Base-by-base conservation (phyloP, 2,113 vertebrate genomes). In the Mixornis gularis region DNA sequence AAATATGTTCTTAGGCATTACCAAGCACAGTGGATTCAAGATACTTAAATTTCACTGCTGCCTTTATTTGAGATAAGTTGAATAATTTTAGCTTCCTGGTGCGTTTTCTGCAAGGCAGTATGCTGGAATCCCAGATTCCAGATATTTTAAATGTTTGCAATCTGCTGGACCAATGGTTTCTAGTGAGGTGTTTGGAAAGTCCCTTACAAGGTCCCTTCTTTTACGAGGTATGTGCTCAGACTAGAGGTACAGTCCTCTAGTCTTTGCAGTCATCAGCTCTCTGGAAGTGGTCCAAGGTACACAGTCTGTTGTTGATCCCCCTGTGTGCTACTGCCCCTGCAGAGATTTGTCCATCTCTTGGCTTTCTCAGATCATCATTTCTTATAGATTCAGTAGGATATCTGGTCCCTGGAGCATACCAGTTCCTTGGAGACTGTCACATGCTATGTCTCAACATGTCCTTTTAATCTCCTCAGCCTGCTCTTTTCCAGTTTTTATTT, bases 291-390 rank as follows among this genome's bases (percentile, higher is more conserved):
- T 32, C 55, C 29, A 66, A 58, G 41, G 36, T 11, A 12, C 24
- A 48, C 10, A 32, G 30, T 22, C 27, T 3, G 0, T 15, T 64
- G 6, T 20, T 44, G 66, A 76, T 44, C 10, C 15, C 27, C 24
- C 3, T 0, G 1, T 40, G n/a, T 6, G 1, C 48, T 64, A 27
- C 52, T 52, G 41, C 17, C 19, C 18, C 81, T 79, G 36, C 15
- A 36, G 16, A 48, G 27, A 29, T 65, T 76, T 79, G 13, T 20
- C 11, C 49, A 74, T 3, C 11, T 74, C 53, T 44, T 69, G 38
- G 6, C 4, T 5, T 76, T 93, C n/a, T 60, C 49, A 71, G 6
- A 64, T 71, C 6, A 32, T 40, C 0, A 48, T 70, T 86, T 69
- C 38, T 77, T 74, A 18, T 1, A 69, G 44, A 58, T 73, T 78